A percentile compares a stretch with the other conserved stretches of the same genome.
Conservation (phyloP, 2,888 invertebrate species). For the Dasysyrphus tricinctus region DNA sequence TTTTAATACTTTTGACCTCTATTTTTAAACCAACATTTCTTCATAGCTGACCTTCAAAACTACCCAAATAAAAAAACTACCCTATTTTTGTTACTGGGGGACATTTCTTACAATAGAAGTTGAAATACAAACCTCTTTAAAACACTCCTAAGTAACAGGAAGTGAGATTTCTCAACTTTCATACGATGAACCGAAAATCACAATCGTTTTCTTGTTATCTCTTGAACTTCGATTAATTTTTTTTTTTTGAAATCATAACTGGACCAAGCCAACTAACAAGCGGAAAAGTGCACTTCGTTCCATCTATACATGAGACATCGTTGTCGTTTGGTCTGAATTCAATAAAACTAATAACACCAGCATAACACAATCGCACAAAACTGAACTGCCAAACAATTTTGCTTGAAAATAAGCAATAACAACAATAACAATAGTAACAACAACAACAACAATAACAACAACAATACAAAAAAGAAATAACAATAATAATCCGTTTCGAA, state of each 20-base stretch:
- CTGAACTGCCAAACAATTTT: constrained; percentile 48
- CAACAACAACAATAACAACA: constrained; percentile 22
- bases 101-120: too few relatives aligned
- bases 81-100: too few relatives aligned
- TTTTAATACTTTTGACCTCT: too few relatives aligned
- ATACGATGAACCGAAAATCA: constrained; percentile 56
- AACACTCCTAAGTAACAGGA: too few relatives aligned
- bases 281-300: constrained; percentile 76
- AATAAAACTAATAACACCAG: constrained; percentile 71
- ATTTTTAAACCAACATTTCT: too few relatives aligned
- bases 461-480: constrained; percentile 11
- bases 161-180: too few relatives aligned
- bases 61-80: too few relatives aligned
- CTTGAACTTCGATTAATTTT: background rate
- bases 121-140: too few relatives aligned
- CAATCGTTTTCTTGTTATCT: constrained; percentile 75
- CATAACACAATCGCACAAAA: constrained; percentile 41
- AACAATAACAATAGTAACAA: constrained; percentile 36
- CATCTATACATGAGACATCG: constrained; percentile 1
- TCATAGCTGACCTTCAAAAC: too few relatives aligned
- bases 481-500: constrained; percentile 66
- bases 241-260: constrained; percentile 51
- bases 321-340: constrained; percentile 59
- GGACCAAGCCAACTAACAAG: constrained; percentile 77
- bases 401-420: constrained; percentile 41